Percentiles rank a stretch among this genome's conserved stretches.
Evolutionary conservation across 2,888 invertebrate genomes (phyloP).

Genomic region (Hoplodrina blanda): DNA sequence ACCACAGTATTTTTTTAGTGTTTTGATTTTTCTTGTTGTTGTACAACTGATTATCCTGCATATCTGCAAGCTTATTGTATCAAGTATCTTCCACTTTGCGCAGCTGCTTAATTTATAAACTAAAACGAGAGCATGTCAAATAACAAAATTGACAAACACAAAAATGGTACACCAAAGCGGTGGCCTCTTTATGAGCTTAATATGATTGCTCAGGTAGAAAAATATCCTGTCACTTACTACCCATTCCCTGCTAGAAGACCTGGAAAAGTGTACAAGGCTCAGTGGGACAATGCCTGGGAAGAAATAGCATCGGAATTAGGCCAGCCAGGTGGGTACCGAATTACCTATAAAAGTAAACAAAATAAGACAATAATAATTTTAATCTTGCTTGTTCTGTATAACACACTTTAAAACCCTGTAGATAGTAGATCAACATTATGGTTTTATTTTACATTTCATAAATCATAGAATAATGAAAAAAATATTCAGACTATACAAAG

Average conservation of each 20-base stretch:
- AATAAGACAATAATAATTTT: too few species aligned
- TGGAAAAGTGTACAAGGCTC: not conserved
- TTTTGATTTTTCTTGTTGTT: too few species aligned
- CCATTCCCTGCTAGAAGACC: not conserved
- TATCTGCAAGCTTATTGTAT: too few species aligned
- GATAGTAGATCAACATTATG: too few species aligned
- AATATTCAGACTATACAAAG: too few species aligned
- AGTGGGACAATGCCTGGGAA: not conserved
- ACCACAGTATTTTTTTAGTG: too few species aligned
- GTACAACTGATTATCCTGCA: too few species aligned
- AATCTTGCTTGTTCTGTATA: too few species aligned
- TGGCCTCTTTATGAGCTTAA: not conserved
- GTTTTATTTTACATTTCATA: too few species aligned
- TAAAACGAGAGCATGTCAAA: not conserved
- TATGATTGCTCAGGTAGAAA: conserved; percentile 22
- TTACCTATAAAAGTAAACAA: too few species aligned
- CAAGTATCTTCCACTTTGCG: not conserved
- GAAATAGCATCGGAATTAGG: conserved; percentile 8
- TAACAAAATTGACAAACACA: not conserved
- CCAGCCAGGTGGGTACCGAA: conserved; percentile 14
- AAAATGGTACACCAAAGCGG: not conserved
- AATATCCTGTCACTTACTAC: conserved; percentile 1
- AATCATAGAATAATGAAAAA: too few species aligned
- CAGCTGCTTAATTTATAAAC: not conserved
- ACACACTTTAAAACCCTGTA: too few species aligned